Evolutionary conservation across 2,797 vertebrate species (phyloP), one percentile per base, ranked within the genome.

Genomic region (Sebastes alutus): DNA sequence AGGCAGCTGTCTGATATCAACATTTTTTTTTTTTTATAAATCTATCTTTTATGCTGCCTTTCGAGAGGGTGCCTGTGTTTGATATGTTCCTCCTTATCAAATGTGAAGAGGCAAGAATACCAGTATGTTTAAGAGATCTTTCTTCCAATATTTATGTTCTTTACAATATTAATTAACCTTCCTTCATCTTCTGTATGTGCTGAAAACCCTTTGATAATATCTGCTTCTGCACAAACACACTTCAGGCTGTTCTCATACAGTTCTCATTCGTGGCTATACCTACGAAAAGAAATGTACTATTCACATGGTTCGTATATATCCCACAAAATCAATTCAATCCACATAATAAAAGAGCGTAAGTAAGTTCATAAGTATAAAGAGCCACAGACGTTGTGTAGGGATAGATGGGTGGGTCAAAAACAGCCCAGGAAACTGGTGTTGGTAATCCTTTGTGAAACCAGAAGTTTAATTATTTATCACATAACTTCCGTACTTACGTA

Each of bases 21-120:
- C 69, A 58, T 14, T 64, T 81, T 70, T 77, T 54, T 29, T 52
- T 54, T 54, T n/a, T 42, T 38, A 52, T 33, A 13, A 61, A 88
- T 90, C 75, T 25, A 72, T 86, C 63, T 88, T 88, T 87, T 87
- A 85, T 80, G 73, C 30, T 80, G 61, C 30, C 63, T 78, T 86
- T 84, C 81, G 23, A 87, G 67, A 81, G 75, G 1, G 2, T 2
- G 30, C 38, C 55, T 38, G 7, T 16, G 61, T 84, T 82, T 85
- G 84, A 87, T 80, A 70, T 85, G 74, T 80, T 22, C 20, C 23
- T 59, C 25, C 52, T 71, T 52, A 74, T 84, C 54, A 55, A 58
- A 67, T 35, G 38, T 58, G 68, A 81, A 71, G 38, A 62, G 8
- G 29, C 59, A 59, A 55, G 65, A 78, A 27, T 6, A 62, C 23